Evolutionary conservation across 2,888 invertebrate genomes (phyloP), one percentile per base, ranked within the genome.

Genomic region (Drosophila mayaguana): DNA sequence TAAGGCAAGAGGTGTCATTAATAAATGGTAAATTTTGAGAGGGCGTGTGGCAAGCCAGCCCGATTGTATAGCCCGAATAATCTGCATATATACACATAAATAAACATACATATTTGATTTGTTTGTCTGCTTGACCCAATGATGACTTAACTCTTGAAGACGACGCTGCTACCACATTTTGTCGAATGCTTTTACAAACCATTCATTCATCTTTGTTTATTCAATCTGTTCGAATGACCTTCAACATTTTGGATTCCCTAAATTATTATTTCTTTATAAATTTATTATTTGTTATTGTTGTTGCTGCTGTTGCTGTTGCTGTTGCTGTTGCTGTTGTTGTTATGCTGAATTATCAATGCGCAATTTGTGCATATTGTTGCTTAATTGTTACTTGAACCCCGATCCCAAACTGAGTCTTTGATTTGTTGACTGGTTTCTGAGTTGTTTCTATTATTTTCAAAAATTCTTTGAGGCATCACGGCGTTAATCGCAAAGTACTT

Each of bases 271-370:
- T 63, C 67, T 72, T 38, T 54, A 54, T 40, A 54, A 18, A 1
- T 54, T 40, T 54, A 40, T 40, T 54, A 40, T 54, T 34, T 14
- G 20, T 53, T 51, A 34, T 36, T 51, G 4, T 36, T 51, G 51
- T 38, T 22, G 56, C 34, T 54, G 57, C 34, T 36, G 8, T 20
- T 32, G n/a, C 18, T 32, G 28, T 18, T 18, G 9, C 34, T 18
- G 11, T 18, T 18, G 9, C 32, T 51, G 18, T 34, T 51, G 51
- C 20, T 34, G 34, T 38, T 22, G 56, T 38, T 54, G 57, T 57
- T 55, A 59, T 78, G 45, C 57, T 74, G 53, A 74, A 68, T 74
- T 73, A 74, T 64, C 34, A 69, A 78, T 74, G 69, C 74, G 75
- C 68, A 62, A 76, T 73, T 78, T 68, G 53, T 51, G 55, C 61